Conservation (phyloP, 2,113 vertebrate genomes). For the Indicator indicator region DNA sequence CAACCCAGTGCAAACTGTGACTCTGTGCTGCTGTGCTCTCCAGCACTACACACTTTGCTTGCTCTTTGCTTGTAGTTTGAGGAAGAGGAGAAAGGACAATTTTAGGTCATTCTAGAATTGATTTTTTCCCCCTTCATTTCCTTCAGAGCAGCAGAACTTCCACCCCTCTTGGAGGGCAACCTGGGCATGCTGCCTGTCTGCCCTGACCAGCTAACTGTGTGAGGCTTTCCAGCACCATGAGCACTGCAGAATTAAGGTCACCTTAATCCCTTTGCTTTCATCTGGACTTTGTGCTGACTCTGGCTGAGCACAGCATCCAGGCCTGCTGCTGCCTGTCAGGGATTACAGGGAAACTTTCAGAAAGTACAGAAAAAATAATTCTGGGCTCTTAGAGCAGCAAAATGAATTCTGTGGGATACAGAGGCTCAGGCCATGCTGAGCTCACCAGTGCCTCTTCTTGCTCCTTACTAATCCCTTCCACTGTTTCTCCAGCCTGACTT, state of each 20-base stretch:
- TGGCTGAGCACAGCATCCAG: not conserved
- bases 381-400: not conserved
- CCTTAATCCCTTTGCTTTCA: not conserved
- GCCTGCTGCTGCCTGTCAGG: not conserved
- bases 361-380: not conserved
- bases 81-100: not conserved
- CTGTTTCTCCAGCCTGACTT: not conserved
- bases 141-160: not conserved
- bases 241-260: not conserved
- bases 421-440: accelerated
- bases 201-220: not conserved
- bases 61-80: not conserved
- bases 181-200: not conserved
- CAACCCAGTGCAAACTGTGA: too few relatives aligned
- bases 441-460: not conserved
- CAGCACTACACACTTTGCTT: too few relatives aligned
- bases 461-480: not conserved
- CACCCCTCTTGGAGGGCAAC: too few relatives aligned
- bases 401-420: not conserved
- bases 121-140: not conserved
- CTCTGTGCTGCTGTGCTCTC: not conserved
- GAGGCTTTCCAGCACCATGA: not conserved
- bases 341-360: not conserved
- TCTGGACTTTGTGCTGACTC: accelerated
- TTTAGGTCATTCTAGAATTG: not conserved